Evolutionary conservation across 2,113 vertebrate species (phyloP).

Genomic region (Oxygymnocypris stewartii): DNA sequence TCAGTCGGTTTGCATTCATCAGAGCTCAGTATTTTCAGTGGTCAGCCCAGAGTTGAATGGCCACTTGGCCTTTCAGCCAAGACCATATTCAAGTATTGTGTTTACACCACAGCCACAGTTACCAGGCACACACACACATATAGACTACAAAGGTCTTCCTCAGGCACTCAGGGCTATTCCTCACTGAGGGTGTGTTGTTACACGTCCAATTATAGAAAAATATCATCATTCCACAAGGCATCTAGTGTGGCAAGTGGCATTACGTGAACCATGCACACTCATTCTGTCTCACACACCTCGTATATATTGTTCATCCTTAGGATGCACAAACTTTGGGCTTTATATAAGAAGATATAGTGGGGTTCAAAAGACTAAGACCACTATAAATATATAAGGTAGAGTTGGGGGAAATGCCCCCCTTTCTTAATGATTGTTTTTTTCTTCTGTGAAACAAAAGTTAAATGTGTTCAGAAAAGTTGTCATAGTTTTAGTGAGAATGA

Average conservation of each 20-base stretch:
- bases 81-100: slow-evolving; percentile 35
- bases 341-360: neutral
- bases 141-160: slow-evolving; percentile 41
- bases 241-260: slow-evolving; percentile 34
- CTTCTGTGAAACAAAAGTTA: too few species aligned
- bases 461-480: too few species aligned
- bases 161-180: slow-evolving; percentile 44
- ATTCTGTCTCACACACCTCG: slow-evolving; percentile 12
- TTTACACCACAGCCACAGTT: slow-evolving; percentile 37
- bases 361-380: neutral
- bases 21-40: slow-evolving; percentile 24
- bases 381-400: too few species aligned
- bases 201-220: slow-evolving; percentile 58
- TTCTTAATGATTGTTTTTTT: too few species aligned
- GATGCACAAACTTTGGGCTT: neutral
- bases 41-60: slow-evolving; percentile 4
- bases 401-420: too few species aligned
- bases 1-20: slow-evolving; percentile 2
- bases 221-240: slow-evolving; percentile 42
- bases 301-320: neutral
- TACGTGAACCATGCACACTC: slow-evolving; percentile 11
- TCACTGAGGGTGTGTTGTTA: slow-evolving; percentile 48
- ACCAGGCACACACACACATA: slow-evolving; percentile 42
- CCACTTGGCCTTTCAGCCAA: slow-evolving; percentile 21
- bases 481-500: too few species aligned